phyloP scores from a whole-genome alignment of 2,113 vertebrate genomes.

The Tychaedon coryphoeus region DNA sequence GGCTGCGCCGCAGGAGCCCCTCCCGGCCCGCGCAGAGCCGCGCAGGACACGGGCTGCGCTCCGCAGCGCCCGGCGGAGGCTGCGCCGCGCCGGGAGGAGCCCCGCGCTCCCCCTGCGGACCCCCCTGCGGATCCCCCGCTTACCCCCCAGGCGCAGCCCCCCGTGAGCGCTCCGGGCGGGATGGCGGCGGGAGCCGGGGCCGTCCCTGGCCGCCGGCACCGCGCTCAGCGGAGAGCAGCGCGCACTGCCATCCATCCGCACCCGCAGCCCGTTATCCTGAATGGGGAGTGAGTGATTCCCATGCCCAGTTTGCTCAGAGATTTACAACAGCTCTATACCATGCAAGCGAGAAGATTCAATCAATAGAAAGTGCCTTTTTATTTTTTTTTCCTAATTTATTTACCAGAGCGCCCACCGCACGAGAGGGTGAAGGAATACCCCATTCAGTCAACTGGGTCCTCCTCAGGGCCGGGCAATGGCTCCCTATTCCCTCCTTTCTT shows the following conservation, averaged over 20 bases:
- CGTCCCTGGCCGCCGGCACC: neutral
- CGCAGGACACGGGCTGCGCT: neutral
- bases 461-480: neutral
- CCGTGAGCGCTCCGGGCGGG: fast-evolving
- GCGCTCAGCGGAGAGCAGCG: neutral
- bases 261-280: neutral
- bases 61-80: too few relatives aligned
- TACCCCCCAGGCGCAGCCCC: fast-evolving
- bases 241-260: fast-evolving
- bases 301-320: neutral
- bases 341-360: neutral
- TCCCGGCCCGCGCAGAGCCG: neutral
- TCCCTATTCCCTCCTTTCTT: neutral
- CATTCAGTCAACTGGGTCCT: fast-evolving
- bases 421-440: neutral
- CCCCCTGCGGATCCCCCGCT: too few relatives aligned
- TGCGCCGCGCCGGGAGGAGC: neutral
- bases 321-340: neutral
- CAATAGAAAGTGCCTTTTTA: neutral
- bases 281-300: neutral
- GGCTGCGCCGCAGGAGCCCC: neutral
- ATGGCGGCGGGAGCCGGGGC: too few relatives aligned
- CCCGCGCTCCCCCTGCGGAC: too few relatives aligned
- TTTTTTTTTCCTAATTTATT: neutral
- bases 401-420: neutral